Conservation (phyloP, 2,888 invertebrate species). For the Abrostola tripartita region DNA sequence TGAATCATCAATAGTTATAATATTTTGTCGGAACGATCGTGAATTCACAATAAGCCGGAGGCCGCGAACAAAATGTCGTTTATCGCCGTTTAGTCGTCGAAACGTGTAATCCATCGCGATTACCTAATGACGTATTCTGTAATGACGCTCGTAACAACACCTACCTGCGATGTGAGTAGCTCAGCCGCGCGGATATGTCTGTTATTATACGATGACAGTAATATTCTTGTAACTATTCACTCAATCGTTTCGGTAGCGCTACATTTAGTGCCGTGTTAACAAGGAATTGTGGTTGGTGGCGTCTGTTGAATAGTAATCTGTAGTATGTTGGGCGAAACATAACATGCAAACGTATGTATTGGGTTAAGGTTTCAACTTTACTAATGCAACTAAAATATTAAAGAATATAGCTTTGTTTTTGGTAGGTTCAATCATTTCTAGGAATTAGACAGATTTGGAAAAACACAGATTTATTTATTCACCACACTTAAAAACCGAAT, state of each 20-base stretch:
- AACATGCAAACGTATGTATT: too few species aligned
- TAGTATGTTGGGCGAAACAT: too few species aligned
- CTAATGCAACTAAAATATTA: too few species aligned
- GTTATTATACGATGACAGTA: slow-evolving; percentile 17
- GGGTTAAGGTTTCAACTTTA: too few species aligned
- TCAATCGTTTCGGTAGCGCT: neutral
- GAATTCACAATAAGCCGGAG: slow-evolving; percentile 53
- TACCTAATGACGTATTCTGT: slow-evolving; percentile 77
- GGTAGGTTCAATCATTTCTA: too few species aligned
- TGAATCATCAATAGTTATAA: slow-evolving; percentile 50
- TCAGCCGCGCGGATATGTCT: slow-evolving; percentile 26
- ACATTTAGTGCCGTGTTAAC: neutral
- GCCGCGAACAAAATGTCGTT: slow-evolving; percentile 69
- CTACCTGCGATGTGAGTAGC: slow-evolving; percentile 41
- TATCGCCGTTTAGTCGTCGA: slow-evolving; percentile 82
- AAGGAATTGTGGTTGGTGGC: neutral
- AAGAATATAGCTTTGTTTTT: too few species aligned
- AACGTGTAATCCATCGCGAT: slow-evolving; percentile 77
- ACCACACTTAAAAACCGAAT: too few species aligned
- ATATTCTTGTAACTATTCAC: slow-evolving; percentile 1
- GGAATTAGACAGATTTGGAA: too few species aligned
- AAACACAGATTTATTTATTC: too few species aligned
- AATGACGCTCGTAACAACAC: slow-evolving; percentile 65
- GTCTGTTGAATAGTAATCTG: neutral
- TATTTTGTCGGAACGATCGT: slow-evolving; percentile 41